Conservation (phyloP, 2,113 vertebrate genomes). For the Tachysurus fulvidraco region DNA sequence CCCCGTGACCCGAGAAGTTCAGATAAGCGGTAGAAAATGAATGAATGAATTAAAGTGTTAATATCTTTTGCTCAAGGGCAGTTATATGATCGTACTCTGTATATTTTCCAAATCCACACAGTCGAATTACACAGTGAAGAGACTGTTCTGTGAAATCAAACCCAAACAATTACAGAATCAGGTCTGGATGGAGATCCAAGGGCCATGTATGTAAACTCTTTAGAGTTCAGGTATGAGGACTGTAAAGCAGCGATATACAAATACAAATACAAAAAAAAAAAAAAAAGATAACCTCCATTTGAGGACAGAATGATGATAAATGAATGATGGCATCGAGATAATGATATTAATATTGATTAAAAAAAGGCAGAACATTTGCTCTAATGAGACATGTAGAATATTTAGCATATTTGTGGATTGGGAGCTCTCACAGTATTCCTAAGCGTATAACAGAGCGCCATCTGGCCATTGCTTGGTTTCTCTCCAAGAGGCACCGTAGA, state of each 20-base stretch:
- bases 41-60: too few relatives aligned
- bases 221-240: not conserved
- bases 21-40: too few relatives aligned
- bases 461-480: constrained; percentile 73
- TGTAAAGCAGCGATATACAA: not conserved
- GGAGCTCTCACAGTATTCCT: constrained; percentile 70
- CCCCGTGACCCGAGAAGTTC: too few relatives aligned
- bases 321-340: not conserved
- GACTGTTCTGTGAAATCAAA: not conserved
- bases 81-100: not conserved
- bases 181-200: not conserved
- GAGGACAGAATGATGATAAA: constrained; percentile 1
- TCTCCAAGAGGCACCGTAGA: constrained; percentile 66
- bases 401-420: constrained; percentile 46
- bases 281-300: not conserved
- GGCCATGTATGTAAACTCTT: not conserved
- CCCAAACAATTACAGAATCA: not conserved
- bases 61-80: not conserved
- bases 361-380: constrained; percentile 24
- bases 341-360: not conserved
- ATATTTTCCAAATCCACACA: not conserved
- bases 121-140: not conserved
- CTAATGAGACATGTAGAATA: constrained; percentile 29
- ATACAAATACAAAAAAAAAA: too few relatives aligned
- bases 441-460: constrained; percentile 70